phyloP scores from a whole-genome alignment of 1,140 invertebrate species.

The Megathymus violae region DNA sequence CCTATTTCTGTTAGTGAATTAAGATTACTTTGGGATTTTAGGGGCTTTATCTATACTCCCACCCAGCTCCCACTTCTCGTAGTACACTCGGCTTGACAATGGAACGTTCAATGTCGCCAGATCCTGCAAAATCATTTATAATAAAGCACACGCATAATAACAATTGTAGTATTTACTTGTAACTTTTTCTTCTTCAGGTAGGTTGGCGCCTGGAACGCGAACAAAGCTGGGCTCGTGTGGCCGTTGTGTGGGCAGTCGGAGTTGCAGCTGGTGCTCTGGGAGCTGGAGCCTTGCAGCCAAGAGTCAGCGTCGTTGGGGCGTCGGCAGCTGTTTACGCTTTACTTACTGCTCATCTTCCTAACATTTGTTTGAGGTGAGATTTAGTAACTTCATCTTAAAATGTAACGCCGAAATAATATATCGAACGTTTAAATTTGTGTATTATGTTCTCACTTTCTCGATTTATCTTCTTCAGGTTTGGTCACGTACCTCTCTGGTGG shows the following conservation, averaged over 20 bases:
- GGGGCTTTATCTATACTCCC: no score
- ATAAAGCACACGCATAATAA: no score
- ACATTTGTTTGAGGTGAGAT: slow-evolving; percentile 88
- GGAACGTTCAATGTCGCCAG: no score
- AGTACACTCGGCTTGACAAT: no score
- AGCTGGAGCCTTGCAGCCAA: slow-evolving; percentile 91
- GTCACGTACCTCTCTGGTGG: slow-evolving; percentile 72
- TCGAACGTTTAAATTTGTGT: no score
- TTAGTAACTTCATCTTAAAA: no score
- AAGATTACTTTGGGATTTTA: no score
- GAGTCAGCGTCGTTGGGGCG: slow-evolving; percentile 92
- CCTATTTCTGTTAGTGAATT: no score
- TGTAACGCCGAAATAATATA: background rate
- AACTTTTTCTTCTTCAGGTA: slow-evolving; percentile 46
- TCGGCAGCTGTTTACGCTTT: slow-evolving; percentile 97
- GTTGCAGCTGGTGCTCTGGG: slow-evolving; percentile 89
- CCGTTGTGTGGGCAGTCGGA: slow-evolving; percentile 88
- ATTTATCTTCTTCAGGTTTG: slow-evolving; percentile 48
- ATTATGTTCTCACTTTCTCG: no score
- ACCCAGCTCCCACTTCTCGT: no score
- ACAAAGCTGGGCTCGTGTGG: slow-evolving; percentile 91
- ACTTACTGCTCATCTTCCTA: slow-evolving; percentile 95
- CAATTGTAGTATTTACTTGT: no score
- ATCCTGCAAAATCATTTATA: no score
- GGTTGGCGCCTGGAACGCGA: slow-evolving; percentile 89